Percentiles rank a stretch among this genome's conserved stretches.
phyloP scores from a whole-genome alignment of 35 echinoderm and acorn worm genomes.

The Diadema setosum region DNA sequence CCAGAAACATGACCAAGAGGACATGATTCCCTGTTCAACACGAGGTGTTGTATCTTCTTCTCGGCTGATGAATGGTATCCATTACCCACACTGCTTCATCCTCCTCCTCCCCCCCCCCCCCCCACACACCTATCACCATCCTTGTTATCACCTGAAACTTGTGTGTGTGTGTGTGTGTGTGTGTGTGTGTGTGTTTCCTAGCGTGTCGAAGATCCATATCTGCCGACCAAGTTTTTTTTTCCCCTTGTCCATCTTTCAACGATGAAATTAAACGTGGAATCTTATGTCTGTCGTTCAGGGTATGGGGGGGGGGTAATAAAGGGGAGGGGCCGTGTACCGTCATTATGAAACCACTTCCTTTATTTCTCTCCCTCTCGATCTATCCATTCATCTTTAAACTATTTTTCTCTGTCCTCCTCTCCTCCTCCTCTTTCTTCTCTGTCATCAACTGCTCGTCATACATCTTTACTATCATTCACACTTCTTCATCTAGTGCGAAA shows the following conservation, averaged over 20 bases:
- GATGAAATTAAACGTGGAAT: too few species aligned
- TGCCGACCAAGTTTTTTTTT: too few species aligned
- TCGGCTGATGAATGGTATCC: background rate
- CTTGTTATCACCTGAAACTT: too few species aligned
- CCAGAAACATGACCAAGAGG: too few species aligned
- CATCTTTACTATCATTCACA: background rate
- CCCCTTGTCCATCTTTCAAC: too few species aligned
- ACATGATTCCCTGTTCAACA: too few species aligned
- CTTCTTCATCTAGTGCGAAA: background rate
- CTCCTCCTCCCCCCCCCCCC: background rate
- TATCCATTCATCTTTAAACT: background rate
- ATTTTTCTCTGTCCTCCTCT: background rate
- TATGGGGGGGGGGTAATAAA: background rate
- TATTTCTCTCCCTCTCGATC: background rate
- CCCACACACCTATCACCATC: too few species aligned
- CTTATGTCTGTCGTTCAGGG: background rate
- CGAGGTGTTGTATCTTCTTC: too few species aligned
- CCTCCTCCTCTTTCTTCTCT: background rate
- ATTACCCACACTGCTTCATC: background rate
- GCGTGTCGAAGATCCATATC: too few species aligned
- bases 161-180: too few species aligned
- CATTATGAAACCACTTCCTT: background rate
- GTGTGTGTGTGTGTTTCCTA: too few species aligned
- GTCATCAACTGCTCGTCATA: background rate
- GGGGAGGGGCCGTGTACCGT: background rate